These are phyloP conservation scores for Amphiduros pacificus DNA, from an alignment of 2,888 invertebrate species.

Conservation along the genomic window DNA sequence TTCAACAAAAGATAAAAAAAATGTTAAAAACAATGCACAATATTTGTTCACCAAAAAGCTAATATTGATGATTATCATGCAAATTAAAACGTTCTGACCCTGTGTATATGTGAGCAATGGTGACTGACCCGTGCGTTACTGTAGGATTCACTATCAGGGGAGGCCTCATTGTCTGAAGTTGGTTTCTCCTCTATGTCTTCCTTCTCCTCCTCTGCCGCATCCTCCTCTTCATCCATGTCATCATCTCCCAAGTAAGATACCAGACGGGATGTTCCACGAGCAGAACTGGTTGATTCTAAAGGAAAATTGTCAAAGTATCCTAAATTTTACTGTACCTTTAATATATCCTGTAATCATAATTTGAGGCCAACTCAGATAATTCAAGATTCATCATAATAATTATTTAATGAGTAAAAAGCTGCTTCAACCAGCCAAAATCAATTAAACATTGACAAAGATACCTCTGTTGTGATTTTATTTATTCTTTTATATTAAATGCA, in stretches of 20 bases:
- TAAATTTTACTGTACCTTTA: too few species aligned
- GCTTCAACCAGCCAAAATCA: not conserved
- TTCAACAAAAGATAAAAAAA: too few species aligned
- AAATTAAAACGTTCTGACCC: too few species aligned
- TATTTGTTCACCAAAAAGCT: too few species aligned
- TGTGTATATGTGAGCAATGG: too few species aligned
- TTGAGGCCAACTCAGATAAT: not conserved
- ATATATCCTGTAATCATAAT: not conserved
- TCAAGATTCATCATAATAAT: not conserved
- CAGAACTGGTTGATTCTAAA: too few species aligned
- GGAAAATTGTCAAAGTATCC: too few species aligned
- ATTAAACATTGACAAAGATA: too few species aligned
- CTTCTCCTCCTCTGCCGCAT: constrained; percentile 19
- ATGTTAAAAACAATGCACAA: too few species aligned
- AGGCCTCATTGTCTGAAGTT: not conserved
- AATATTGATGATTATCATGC: too few species aligned
- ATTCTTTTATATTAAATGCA: not conserved
- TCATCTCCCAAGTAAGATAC: constrained; percentile 51
- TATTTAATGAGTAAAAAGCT: not conserved
- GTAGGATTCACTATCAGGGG: too few species aligned
- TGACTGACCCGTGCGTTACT: too few species aligned
- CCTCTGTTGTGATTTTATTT: not conserved
- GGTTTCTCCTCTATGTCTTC: constrained; percentile 4
- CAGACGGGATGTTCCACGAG: constrained; percentile 36
- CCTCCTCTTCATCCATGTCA: constrained; percentile 35